Evolutionary conservation across 2,797 vertebrate genomes (phyloP).

Genomic region (Lacerta bilineata): DNA sequence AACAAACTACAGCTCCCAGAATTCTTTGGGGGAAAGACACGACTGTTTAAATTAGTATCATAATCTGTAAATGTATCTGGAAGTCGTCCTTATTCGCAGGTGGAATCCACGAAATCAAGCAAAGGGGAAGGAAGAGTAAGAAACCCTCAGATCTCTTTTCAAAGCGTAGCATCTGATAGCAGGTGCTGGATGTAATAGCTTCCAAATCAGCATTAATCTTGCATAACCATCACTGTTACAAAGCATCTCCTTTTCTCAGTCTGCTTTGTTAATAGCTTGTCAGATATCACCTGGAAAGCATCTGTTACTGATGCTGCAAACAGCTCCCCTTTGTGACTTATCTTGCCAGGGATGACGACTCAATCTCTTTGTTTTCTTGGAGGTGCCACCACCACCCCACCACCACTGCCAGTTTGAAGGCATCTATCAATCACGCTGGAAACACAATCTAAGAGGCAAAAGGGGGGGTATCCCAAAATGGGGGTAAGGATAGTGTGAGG

Average conservation of each 20-base stretch:
- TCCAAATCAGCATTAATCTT: slow-evolving; percentile 21
- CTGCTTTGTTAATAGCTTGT: slow-evolving; percentile 44
- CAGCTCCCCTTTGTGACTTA: slow-evolving; percentile 11
- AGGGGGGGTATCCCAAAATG: too few relatives aligned
- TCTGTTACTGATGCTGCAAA: slow-evolving; percentile 15
- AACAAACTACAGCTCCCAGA: too few relatives aligned
- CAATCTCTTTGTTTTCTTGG: neutral
- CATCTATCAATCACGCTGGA: neutral
- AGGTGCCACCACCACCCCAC: neutral
- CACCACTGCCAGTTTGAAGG: neutral
- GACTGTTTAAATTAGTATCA: too few relatives aligned
- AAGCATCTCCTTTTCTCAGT: slow-evolving; percentile 1
- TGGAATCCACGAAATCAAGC: neutral
- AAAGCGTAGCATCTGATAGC: neutral
- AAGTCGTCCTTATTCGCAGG: neutral
- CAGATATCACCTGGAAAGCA: slow-evolving; percentile 19
- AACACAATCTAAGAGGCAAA: too few relatives aligned
- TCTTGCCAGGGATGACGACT: neutral
- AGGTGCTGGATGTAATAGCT: neutral
- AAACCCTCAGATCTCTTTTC: neutral
- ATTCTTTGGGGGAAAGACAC: too few relatives aligned
- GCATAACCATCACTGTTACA: slow-evolving; percentile 5
- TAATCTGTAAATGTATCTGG: too few relatives aligned
- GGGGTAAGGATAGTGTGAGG: too few relatives aligned
- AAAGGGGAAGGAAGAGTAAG: neutral